Evolutionary conservation across 2,113 vertebrate genomes (phyloP), one percentile per base, ranked within the genome.

Genomic region (Pteropus alecto): DNA sequence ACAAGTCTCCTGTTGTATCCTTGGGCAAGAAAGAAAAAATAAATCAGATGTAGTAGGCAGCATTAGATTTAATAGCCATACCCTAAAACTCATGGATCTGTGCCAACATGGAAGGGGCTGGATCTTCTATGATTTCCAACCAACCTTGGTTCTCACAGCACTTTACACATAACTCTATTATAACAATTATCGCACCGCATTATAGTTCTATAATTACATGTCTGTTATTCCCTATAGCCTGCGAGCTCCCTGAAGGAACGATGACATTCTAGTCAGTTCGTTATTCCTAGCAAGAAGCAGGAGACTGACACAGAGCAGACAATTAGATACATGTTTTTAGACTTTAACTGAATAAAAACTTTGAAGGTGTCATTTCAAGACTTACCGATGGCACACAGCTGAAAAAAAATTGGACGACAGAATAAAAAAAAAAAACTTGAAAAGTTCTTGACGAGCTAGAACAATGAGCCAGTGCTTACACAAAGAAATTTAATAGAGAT

Each of bases 161-260:
- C 26, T 74, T 90, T 67, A 90, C 83, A 84, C 26, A 35, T 14
- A 94, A 89, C n/a, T 95, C 76, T 82, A 94, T 95, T 83, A 96
- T 2, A 94, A 81, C 91, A 96, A 90, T 95, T 97, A 94, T 41
- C 88, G 90, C 24, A 84, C 76, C 74, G 41, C 58, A 48, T 54
- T 95, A 87, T 60, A 90, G 76, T 88, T 81, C 88, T 7, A 96
- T 93, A 96, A 96, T 95, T 90, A 85, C n/a, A 81, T 70, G 90
- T 87, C 82, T 93, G 79, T 67, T 87, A 90, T 82, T 97, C 43
- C 73, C 83, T 41, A 28, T 28, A 67, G 68, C 28, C 22, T 87
- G 43, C 58, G 87, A 92, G 68, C 30, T 58, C 51, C 83, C 87
- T 63, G 35, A 87, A 95, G 87, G 46, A 97, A 97, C 86, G 65